phyloP scores from a whole-genome alignment of 1,140 invertebrate genomes.

The Ectropis grisescens region DNA sequence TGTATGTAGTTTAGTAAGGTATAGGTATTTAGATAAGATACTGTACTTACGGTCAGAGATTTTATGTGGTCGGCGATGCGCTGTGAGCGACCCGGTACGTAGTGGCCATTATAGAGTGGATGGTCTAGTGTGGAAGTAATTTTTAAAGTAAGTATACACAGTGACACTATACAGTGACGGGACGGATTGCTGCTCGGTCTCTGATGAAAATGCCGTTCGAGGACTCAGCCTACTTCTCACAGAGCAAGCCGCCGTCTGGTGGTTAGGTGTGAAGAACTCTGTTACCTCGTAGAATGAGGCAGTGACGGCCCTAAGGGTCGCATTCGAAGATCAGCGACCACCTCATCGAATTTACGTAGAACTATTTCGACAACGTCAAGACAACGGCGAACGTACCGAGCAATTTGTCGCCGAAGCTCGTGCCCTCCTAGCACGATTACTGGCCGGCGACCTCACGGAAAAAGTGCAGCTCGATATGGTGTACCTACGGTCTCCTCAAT shows the following conservation, averaged over 20 bases:
- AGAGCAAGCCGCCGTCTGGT: conserved; percentile 12
- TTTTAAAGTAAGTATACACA: no score
- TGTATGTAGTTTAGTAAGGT: no score
- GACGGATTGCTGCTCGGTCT: conserved; percentile 10
- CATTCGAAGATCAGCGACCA: conserved; percentile 6
- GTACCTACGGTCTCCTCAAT: conserved; percentile 1
- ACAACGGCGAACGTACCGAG: conserved; percentile 6
- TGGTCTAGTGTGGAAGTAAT: no score
- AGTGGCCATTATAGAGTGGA: no score
- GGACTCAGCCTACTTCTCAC: conserved; percentile 15
- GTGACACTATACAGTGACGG: no score
- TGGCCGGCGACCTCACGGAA: conserved; percentile 1
- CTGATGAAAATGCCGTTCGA: conserved; percentile 15
- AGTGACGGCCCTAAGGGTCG: conserved; percentile 1
- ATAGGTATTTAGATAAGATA: no score
- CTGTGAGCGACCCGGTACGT: no score
- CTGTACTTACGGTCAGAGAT: no score
- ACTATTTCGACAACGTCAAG: conserved; percentile 4
- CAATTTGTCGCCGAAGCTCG: conserved; percentile 3
- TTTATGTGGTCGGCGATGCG: no score
- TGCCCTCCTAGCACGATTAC: background rate
- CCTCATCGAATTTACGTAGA: conserved; percentile 10
- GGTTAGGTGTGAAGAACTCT: conserved; percentile 5
- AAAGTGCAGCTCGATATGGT: conserved; percentile 1
- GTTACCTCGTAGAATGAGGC: conserved; percentile 8